phyloP scores from a whole-genome alignment of 1,140 invertebrate genomes.

The Anagrus nilaparvatae region DNA sequence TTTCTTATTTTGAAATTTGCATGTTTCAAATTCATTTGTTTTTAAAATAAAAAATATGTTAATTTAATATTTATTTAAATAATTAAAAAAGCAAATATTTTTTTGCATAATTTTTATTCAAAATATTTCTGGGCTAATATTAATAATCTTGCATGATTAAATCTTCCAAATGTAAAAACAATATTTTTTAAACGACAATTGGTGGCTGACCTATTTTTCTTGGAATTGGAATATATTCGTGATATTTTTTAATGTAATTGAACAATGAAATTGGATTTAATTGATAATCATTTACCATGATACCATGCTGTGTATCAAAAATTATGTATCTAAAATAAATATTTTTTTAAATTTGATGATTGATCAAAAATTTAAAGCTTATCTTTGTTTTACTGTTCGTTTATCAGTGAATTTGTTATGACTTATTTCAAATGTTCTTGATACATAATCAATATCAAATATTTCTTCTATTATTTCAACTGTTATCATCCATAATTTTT shows the following conservation, averaged over 20 bases:
- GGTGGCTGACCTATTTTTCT: slow-evolving; percentile 77
- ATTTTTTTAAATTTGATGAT: not conserved
- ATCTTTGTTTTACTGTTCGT: slow-evolving; percentile 46
- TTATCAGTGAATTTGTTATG: slow-evolving; percentile 42
- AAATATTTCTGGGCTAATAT: too few species aligned
- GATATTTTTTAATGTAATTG: slow-evolving; percentile 52
- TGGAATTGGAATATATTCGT: slow-evolving; percentile 20
- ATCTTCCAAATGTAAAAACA: too few species aligned
- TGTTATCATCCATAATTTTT: slow-evolving; percentile 73
- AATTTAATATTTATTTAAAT: too few species aligned
- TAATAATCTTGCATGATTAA: too few species aligned
- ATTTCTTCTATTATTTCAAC: slow-evolving; percentile 81
- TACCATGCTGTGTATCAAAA: slow-evolving; percentile 98
- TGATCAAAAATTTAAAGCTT: not conserved
- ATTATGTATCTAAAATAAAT: slow-evolving; percentile 75
- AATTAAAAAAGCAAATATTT: too few species aligned
- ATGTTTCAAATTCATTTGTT: too few species aligned
- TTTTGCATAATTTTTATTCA: too few species aligned
- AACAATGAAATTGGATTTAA: slow-evolving; percentile 60
- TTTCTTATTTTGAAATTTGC: too few species aligned
- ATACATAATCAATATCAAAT: slow-evolving; percentile 91
- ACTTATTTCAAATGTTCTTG: slow-evolving; percentile 79
- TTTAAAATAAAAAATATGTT: too few species aligned
- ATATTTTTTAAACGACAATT: too few species aligned
- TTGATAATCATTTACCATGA: slow-evolving; percentile 87